Evolutionary conservation across 2,797 vertebrate genomes (phyloP).

Genomic region (Denticeps clupeoides): DNA sequence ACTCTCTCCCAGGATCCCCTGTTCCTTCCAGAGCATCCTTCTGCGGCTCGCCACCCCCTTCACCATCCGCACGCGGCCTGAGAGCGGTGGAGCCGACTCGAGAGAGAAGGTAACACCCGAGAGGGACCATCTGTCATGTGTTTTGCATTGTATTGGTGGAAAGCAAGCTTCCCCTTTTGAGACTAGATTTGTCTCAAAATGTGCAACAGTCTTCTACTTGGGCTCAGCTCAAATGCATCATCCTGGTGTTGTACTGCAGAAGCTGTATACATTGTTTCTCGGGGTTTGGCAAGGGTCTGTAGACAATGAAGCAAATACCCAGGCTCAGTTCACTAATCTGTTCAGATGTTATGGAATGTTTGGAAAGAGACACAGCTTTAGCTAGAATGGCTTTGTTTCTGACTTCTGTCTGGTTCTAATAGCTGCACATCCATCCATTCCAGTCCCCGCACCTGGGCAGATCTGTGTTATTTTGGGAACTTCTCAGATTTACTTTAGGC

Average conservation of each 20-base stretch:
- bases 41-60: conserved; percentile 88
- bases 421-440: too few relatives aligned
- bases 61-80: conserved; percentile 82
- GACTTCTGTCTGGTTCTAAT: too few relatives aligned
- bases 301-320: conserved; percentile 20
- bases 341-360: conserved; percentile 24
- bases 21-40: conserved; percentile 83
- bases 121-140: too few relatives aligned
- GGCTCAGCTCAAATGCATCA: background rate
- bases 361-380: conserved; percentile 13
- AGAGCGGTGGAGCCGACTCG: conserved; percentile 66
- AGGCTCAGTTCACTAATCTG: conserved; percentile 25
- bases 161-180: too few relatives aligned
- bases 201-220: too few relatives aligned
- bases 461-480: too few relatives aligned
- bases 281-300: conserved; percentile 8
- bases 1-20: conserved; percentile 83
- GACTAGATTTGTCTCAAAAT: too few relatives aligned
- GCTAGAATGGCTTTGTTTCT: conserved; percentile 13
- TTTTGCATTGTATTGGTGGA: too few relatives aligned
- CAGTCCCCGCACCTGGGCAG: too few relatives aligned
- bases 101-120: conserved; percentile 97
- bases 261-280: too few relatives aligned
- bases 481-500: too few relatives aligned
- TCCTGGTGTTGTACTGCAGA: conserved; percentile 14